A percentile compares a stretch with the other conserved stretches of the same genome.
These are phyloP conservation scores for Chalcosyrphus nemorum DNA, from an alignment of 2,888 invertebrate species.

Conservation along the genomic window DNA sequence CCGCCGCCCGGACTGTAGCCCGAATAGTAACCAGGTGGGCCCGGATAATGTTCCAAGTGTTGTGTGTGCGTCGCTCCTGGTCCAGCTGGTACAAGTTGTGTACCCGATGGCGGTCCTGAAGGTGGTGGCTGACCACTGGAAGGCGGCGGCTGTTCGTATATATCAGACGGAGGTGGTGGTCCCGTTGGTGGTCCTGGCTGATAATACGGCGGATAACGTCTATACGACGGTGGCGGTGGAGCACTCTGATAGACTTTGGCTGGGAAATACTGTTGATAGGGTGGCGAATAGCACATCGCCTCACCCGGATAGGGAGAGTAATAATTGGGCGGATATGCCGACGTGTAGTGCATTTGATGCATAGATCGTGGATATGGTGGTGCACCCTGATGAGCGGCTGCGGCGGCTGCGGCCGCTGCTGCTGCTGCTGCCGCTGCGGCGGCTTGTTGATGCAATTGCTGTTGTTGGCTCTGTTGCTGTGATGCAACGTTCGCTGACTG, in stretches of 20 bases:
- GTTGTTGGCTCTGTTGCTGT: conserved; percentile 77
- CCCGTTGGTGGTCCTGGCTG: conserved; percentile 76
- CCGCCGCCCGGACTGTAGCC: conserved; percentile 82
- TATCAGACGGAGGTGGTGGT: conserved; percentile 77
- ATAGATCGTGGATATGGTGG: conserved; percentile 80
- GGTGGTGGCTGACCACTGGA: conserved; percentile 73
- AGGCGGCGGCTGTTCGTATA: conserved; percentile 79
- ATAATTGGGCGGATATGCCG: conserved; percentile 81
- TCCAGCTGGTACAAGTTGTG: conserved; percentile 81
- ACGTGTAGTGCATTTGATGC: conserved; percentile 82
- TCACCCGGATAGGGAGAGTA: conserved; percentile 81
- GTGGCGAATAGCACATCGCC: conserved; percentile 83
- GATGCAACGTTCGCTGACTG: conserved; percentile 63
- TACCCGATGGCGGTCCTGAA: conserved; percentile 77
- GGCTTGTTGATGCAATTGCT: conserved; percentile 77
- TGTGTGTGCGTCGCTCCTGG: conserved; percentile 81
- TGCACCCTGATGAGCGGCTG: conserved; percentile 79
- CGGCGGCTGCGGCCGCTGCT: conserved; percentile 79
- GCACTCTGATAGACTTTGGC: conserved; percentile 83
- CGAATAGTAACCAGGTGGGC: conserved; percentile 84
- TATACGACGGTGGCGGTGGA: conserved; percentile 80
- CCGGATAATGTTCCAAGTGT: conserved; percentile 83
- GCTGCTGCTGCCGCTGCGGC: conserved; percentile 77
- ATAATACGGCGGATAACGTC: conserved; percentile 78
- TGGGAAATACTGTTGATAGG: conserved; percentile 83